Evolutionary conservation across 2,888 invertebrate species (phyloP).

Genomic region (Ectemnius cavifrons): DNA sequence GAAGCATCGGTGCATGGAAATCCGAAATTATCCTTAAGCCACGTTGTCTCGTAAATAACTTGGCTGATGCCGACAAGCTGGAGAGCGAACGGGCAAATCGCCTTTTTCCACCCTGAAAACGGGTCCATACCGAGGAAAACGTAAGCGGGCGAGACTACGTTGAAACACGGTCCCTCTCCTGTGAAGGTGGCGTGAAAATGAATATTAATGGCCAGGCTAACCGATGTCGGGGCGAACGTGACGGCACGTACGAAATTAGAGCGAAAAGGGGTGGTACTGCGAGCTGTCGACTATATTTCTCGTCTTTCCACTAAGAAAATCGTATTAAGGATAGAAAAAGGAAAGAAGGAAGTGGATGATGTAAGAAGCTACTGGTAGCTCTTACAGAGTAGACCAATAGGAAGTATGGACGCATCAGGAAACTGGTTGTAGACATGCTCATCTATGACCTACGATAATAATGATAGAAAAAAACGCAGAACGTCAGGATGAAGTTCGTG

Average conservation of each 20-base stretch:
- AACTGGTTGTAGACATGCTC: not conserved
- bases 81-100: conserved; percentile 17
- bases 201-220: not conserved
- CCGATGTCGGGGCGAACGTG: not conserved
- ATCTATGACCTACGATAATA: not conserved
- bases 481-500: conserved; percentile 17
- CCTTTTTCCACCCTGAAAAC: too few species aligned
- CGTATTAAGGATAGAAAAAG: too few species aligned
- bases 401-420: not conserved
- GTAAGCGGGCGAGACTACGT: not conserved
- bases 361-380: not conserved
- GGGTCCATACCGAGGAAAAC: too few species aligned
- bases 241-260: too few species aligned
- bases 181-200: not conserved
- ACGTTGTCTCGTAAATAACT: conserved; percentile 44
- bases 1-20: conserved; percentile 41
- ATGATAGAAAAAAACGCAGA: conserved; percentile 50
- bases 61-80: conserved; percentile 16
- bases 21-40: conserved; percentile 53
- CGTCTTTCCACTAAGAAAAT: not conserved
- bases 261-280: not conserved
- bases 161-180: not conserved
- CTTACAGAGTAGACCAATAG: not conserved
- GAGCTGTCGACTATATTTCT: not conserved
- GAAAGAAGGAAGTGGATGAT: too few species aligned